Conservation (phyloP, 2,113 vertebrate species). For the Alces alces region DNA sequence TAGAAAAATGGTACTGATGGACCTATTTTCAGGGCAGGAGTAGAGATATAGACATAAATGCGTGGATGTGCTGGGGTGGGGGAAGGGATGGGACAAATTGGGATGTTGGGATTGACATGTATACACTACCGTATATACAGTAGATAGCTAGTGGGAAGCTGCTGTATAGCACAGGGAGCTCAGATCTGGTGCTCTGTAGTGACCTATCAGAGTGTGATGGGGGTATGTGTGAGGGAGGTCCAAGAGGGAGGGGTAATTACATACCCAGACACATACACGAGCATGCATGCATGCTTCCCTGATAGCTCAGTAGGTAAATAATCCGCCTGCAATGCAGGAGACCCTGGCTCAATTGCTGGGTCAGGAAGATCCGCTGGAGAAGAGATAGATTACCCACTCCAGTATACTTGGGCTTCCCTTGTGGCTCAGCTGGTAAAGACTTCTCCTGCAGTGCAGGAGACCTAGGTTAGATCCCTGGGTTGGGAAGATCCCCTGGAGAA, state of each 20-base stretch:
- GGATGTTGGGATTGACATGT: not conserved
- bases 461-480: not conserved
- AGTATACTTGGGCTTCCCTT: not conserved
- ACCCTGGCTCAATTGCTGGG: not conserved
- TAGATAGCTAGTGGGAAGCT: not conserved
- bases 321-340: not conserved
- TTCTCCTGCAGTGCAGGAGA: accelerated
- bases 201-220: not conserved
- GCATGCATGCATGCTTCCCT: not conserved
- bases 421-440: not conserved
- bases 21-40: not conserved
- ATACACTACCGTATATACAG: not conserved
- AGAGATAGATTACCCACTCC: too few relatives aligned
- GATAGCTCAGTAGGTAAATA: not conserved
- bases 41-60: not conserved
- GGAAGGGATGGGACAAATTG: not conserved
- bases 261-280: not conserved
- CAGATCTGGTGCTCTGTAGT: not conserved
- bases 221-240: not conserved
- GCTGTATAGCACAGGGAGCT: not conserved
- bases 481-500: not conserved
- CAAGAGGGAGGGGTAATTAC: not conserved
- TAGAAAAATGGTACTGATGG: not conserved
- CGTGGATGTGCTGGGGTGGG: not conserved
- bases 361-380: not conserved